phyloP scores from a whole-genome alignment of 2,113 vertebrate genomes.

The Daphoenositta chrysoptera region DNA sequence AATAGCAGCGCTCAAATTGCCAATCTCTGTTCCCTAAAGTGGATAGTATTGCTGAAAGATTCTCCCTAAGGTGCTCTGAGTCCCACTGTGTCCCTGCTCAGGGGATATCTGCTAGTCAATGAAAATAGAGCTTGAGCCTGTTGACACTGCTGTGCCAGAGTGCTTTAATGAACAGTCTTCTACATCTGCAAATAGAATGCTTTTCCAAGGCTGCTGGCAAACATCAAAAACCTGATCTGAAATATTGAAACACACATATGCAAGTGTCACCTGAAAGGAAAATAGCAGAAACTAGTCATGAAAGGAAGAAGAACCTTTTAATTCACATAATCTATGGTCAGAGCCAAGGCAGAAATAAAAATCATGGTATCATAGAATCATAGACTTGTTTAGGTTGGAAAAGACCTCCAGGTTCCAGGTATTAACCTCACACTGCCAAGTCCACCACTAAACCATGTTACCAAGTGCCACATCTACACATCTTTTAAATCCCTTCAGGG shows the following conservation, averaged over 20 bases:
- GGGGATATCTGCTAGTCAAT: neutral
- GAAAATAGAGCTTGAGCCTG: neutral
- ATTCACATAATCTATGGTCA: neutral
- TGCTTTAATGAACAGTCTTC: neutral
- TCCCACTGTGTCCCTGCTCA: neutral
- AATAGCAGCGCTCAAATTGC: neutral
- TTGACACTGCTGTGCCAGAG: neutral
- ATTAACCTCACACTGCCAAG: neutral
- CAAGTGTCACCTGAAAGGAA: neutral
- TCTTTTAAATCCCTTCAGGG: neutral
- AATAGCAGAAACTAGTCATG: neutral
- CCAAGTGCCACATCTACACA: neutral
- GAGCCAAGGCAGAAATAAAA: neutral
- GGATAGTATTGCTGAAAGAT: neutral
- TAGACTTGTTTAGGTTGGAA: neutral
- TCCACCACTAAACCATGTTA: neutral
- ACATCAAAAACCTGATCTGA: neutral
- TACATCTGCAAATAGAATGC: neutral
- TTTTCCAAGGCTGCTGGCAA: neutral
- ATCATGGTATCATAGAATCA: neutral
- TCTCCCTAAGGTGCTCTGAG: neutral
- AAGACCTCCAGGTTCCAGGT: neutral
- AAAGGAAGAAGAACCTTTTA: neutral
- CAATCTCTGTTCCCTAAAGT: neutral
- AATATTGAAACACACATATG: neutral